A percentile compares a stretch with the other conserved stretches of the same genome.
phyloP scores from a whole-genome alignment of 2,113 vertebrate species.

The Eulemur rufifrons region DNA sequence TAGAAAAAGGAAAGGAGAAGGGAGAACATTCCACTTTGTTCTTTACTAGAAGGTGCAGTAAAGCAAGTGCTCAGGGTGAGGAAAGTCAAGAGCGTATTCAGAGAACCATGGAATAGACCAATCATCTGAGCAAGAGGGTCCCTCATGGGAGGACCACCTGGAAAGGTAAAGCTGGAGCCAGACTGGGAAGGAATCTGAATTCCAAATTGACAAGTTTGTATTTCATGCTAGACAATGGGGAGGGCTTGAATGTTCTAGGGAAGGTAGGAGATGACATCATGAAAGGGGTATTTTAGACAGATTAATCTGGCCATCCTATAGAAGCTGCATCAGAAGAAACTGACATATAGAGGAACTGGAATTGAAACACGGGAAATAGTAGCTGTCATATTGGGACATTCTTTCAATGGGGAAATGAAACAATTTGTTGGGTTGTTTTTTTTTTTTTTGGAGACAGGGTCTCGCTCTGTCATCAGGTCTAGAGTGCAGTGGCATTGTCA shows the following conservation, averaged over 20 bases:
- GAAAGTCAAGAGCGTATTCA: not conserved
- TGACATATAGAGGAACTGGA: not conserved
- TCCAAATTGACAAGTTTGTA: not conserved
- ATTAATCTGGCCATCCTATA: not conserved
- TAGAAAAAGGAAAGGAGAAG: not conserved
- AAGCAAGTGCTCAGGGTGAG: not conserved
- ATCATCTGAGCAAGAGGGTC: not conserved
- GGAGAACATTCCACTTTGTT: not conserved
- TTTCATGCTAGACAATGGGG: not conserved
- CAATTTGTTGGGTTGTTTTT: not conserved
- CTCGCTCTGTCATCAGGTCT: too few species aligned
- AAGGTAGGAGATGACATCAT: not conserved
- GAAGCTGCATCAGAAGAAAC: not conserved
- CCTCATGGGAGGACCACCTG: not conserved
- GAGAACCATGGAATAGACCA: not conserved
- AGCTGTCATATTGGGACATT: not conserved
- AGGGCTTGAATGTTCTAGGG: not conserved
- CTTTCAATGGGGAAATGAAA: slow-evolving; percentile 21
- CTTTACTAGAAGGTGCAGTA: not conserved
- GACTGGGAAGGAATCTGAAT: not conserved
- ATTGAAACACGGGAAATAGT: not conserved
- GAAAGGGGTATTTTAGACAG: not conserved
- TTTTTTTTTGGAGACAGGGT: too few species aligned
- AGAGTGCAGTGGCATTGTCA: too few species aligned
- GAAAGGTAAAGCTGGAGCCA: not conserved